phyloP scores from a whole-genome alignment of 1,140 invertebrate species.

The Steinernema feltiae region DNA sequence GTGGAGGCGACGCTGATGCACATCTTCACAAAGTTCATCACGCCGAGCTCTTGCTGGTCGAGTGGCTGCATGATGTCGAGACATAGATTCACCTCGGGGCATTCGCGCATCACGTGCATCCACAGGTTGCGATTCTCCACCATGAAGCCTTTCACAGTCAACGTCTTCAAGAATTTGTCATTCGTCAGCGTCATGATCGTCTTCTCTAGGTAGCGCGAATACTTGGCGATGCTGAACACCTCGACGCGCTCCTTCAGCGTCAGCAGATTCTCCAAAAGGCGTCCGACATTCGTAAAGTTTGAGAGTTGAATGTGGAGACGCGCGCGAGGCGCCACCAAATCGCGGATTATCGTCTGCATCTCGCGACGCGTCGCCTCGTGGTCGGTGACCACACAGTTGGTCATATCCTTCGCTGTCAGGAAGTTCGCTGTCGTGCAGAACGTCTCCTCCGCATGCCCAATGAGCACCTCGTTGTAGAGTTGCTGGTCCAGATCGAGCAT shows the following conservation, averaged over 20 bases:
- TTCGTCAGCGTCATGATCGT: background rate
- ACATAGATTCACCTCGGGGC: background rate
- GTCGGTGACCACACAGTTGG: background rate
- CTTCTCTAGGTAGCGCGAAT: background rate
- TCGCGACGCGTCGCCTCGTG: background rate
- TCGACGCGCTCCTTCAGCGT: background rate
- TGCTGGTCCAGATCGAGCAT: background rate
- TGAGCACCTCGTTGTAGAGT: constrained; percentile 1
- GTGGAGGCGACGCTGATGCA: background rate
- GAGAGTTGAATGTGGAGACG: background rate
- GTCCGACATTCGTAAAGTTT: background rate
- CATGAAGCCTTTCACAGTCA: background rate
- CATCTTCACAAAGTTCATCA: background rate
- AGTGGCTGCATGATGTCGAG: background rate
- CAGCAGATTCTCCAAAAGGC: background rate
- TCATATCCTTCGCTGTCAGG: background rate
- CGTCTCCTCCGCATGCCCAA: background rate
- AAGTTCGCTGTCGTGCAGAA: background rate
- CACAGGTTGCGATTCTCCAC: background rate
- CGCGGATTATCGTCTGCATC: background rate
- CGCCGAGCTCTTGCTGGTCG: background rate
- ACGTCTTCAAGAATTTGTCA: background rate
- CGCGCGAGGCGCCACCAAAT: background rate
- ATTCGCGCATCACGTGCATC: background rate
- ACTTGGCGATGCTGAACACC: background rate